Conservation (phyloP, 2,113 vertebrate species). For the Macquaria ambigua region DNA sequence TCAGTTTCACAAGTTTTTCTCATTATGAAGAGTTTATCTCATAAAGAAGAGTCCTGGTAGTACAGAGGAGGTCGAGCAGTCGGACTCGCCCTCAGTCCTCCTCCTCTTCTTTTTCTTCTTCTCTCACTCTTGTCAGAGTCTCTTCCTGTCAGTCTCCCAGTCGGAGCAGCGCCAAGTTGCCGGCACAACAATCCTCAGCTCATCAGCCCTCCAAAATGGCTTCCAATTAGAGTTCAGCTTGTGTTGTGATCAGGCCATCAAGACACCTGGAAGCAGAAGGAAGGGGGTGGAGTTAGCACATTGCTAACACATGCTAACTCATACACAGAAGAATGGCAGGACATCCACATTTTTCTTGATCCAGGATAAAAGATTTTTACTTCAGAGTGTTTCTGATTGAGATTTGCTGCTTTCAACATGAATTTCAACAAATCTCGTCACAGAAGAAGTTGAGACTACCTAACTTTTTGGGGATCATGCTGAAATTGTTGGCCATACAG, state of each 20-base stretch:
- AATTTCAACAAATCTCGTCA: no score
- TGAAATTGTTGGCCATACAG: no score
- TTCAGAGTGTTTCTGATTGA: neutral
- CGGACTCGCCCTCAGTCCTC: conserved; percentile 3
- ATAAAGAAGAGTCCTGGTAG: conserved; percentile 35
- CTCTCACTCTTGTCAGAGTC: conserved; percentile 44
- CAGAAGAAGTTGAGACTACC: no score
- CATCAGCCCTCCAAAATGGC: conserved; percentile 71
- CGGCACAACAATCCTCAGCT: conserved; percentile 68
- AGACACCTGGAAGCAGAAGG: conserved; percentile 75
- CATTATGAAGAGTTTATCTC: conserved; percentile 17
- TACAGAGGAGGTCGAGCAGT: conserved; percentile 5
- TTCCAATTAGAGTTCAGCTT: conserved; percentile 77
- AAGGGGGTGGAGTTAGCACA: neutral
- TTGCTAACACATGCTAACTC: neutral
- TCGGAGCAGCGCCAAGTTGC: conserved; percentile 45
- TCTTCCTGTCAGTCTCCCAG: conserved; percentile 56
- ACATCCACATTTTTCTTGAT: neutral
- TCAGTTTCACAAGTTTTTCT: neutral
- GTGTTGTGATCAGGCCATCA: conserved; percentile 85
- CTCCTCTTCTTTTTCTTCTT: conserved; percentile 9
- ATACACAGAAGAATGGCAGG: no score
- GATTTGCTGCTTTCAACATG: no score
- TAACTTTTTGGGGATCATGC: no score
- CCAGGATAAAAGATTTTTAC: no score